Conservation (phyloP, 2,888 invertebrate genomes). For the Lydus trimaculatus region DNA sequence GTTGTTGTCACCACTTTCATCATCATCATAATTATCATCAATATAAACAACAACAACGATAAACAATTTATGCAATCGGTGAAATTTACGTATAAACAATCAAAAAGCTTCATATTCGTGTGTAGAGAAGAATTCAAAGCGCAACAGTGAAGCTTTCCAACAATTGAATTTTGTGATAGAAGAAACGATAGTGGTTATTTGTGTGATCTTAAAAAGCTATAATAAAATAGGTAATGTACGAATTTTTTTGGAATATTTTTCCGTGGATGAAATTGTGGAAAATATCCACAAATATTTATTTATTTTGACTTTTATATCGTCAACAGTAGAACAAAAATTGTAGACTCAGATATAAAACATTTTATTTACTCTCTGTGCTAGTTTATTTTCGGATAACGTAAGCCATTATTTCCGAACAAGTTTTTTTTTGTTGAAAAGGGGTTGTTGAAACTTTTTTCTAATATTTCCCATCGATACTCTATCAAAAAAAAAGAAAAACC, state of each 20-base stretch:
- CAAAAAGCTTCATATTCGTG: neutral
- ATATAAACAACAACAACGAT: too few relatives aligned
- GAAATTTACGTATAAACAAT: conserved; percentile 11
- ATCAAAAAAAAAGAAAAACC: neutral
- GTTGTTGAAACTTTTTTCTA: too few relatives aligned
- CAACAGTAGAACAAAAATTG: neutral
- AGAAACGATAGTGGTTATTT: neutral
- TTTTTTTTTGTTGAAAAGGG: too few relatives aligned
- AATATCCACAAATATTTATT: neutral
- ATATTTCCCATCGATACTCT: neutral
- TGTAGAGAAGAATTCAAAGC: neutral
- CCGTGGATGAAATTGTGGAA: neutral
- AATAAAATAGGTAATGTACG: too few relatives aligned
- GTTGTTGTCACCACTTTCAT: neutral
- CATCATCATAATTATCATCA: neutral
- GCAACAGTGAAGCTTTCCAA: neutral
- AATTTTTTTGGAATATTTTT: neutral
- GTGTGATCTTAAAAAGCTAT: neutral
- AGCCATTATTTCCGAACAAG: neutral
- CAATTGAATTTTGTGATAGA: neutral
- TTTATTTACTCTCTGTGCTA: neutral
- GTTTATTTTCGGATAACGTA: neutral
- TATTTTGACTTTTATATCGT: too few relatives aligned
- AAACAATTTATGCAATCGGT: conserved; percentile 11
- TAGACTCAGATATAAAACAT: neutral